These are phyloP conservation scores for Caradrina clavipalpis DNA, from an alignment of 2,888 invertebrate genomes.

Conservation along the genomic window DNA sequence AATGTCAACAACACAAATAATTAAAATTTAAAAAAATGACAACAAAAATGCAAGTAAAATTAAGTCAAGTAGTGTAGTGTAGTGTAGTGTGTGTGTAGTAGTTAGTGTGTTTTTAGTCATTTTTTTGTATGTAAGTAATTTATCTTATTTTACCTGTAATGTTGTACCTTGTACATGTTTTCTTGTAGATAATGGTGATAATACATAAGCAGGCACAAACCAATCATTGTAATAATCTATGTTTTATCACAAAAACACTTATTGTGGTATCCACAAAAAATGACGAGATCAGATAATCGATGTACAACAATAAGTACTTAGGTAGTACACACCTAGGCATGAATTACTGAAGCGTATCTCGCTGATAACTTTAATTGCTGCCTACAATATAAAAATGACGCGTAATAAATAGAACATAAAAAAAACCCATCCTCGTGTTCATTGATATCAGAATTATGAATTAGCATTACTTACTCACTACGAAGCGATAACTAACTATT, in stretches of 20 bases:
- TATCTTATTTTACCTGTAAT: no score
- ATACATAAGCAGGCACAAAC: no score
- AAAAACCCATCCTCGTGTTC: conserved; percentile 33
- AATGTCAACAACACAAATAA: no score
- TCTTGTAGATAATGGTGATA: no score
- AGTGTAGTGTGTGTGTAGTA: no score
- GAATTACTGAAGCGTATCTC: conserved; percentile 14
- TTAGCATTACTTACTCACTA: conserved; percentile 33
- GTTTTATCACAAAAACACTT: background rate
- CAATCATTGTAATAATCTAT: background rate
- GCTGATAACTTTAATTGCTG: conserved; percentile 16
- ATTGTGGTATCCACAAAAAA: background rate
- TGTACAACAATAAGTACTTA: background rate
- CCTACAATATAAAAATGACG: conserved; percentile 25
- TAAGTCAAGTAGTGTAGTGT: no score
- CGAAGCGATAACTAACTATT: conserved; percentile 8
- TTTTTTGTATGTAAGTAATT: no score
- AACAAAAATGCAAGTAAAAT: no score
- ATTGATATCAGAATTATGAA: conserved; percentile 40
- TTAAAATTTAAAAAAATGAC: no score
- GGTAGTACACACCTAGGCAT: background rate
- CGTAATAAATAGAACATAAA: conserved; percentile 30
- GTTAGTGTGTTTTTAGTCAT: no score
- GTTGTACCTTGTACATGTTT: no score
- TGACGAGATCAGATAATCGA: conserved; percentile 1